Conservation (phyloP, 2,113 vertebrate species). For the Oceanites oceanicus region DNA sequence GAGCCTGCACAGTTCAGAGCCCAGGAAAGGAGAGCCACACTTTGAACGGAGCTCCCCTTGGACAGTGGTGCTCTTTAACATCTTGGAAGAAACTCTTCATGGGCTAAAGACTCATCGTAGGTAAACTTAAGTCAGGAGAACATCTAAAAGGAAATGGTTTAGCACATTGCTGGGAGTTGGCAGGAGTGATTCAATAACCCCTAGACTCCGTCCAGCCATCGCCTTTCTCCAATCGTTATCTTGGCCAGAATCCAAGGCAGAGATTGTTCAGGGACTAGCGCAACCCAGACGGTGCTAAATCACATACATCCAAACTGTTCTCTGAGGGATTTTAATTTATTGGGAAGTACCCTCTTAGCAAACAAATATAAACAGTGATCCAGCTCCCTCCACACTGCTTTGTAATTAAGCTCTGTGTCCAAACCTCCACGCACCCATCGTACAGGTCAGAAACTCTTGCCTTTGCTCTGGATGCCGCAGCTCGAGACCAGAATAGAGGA, state of each 20-base stretch:
- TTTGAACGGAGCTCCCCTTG: background rate
- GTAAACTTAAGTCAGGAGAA: background rate
- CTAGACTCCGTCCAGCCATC: background rate
- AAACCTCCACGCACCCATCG: background rate
- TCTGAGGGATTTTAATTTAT: background rate
- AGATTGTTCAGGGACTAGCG: background rate
- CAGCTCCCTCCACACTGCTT: background rate
- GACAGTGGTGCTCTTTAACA: background rate
- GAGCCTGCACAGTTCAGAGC: background rate
- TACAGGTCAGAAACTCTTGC: background rate
- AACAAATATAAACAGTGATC: background rate
- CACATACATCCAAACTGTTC: background rate
- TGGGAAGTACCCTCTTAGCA: background rate
- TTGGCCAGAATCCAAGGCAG: background rate
- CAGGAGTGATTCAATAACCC: constrained; percentile 7
- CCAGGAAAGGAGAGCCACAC: background rate
- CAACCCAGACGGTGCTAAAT: background rate
- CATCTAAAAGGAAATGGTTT: background rate
- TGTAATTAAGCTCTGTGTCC: background rate
- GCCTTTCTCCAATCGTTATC: background rate
- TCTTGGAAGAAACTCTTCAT: background rate
- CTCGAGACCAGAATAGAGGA: background rate
- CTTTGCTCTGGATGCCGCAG: background rate
- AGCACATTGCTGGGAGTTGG: background rate
- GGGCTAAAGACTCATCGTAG: background rate